Conservation (phyloP, 2,888 invertebrate genomes). For the Eumacrocentrus americanus region DNA sequence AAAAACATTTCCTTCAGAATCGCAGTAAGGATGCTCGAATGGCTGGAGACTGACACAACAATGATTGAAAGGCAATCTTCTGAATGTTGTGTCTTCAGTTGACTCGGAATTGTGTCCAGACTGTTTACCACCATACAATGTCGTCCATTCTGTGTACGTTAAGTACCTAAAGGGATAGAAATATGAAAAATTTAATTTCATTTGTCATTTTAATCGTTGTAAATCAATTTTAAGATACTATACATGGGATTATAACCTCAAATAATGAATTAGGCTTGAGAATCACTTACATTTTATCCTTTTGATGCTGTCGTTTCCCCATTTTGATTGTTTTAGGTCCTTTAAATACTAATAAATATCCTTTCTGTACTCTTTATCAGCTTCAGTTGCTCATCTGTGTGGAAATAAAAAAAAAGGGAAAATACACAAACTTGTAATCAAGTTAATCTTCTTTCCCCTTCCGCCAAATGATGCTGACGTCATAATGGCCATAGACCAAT, state of each 20-base stretch:
- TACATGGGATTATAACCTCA: slow-evolving; percentile 6
- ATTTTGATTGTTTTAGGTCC: slow-evolving; percentile 66
- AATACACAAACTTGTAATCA: no score
- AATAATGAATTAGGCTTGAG: background rate
- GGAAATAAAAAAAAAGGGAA: no score
- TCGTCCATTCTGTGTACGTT: slow-evolving; percentile 88
- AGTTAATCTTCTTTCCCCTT: no score
- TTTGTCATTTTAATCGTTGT: no score
- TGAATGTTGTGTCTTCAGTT: slow-evolving; percentile 81
- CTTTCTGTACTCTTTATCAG: no score
- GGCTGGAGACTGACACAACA: slow-evolving; percentile 92
- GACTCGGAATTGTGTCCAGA: slow-evolving; percentile 68
- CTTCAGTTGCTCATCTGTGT: no score
- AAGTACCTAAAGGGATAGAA: slow-evolving; percentile 83
- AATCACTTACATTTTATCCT: slow-evolving; percentile 83
- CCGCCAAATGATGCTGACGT: no score
- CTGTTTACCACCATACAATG: slow-evolving; percentile 87
- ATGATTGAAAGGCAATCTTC: slow-evolving; percentile 90
- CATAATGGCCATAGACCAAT: no score
- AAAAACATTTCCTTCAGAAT: slow-evolving; percentile 88
- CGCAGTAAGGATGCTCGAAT: slow-evolving; percentile 91
- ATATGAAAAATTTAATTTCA: no score
- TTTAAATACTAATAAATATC: background rate
- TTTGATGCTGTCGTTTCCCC: slow-evolving; percentile 94
- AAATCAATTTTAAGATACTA: no score